Evolutionary conservation across 2,113 vertebrate species (phyloP), one percentile per base, ranked within the genome.

Genomic region (Caranx melampygus): DNA sequence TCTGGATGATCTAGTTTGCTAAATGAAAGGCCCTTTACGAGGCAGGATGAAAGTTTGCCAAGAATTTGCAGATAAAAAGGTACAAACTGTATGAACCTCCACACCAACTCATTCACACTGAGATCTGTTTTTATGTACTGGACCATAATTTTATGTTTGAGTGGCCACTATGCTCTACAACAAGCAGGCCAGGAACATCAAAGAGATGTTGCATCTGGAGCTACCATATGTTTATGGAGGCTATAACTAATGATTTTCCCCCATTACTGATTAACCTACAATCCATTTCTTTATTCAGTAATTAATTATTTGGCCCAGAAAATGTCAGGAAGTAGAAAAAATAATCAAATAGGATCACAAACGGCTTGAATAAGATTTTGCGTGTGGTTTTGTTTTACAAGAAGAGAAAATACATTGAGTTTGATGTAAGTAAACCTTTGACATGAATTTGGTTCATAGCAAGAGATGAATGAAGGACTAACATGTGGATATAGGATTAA

Each of bases 11-110:
- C 44, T 47, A 1, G 60, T 61, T 13, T 55, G 21, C 45, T 40
- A 60, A 34, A 37, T 35, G 58, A 16, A 75, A 31, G 69, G 37
- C 18, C 5, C n/a, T 68, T n/a, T 68, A 68, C 26, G 1, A 42
- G 26, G 73, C 20, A 64, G 31, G 21, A 42, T 10, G 42, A 16
- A 15, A 40, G 35, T 62, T 59, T 84, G 80, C 75, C 45, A 11
- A 74, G 81, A 87, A 87, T 67, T 5, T 8, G 3, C 42, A 42
- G 52, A 62, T 67, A 33, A 52, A 77, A 74, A 35, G 47, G 35
- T 21, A 55, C 37, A 69, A 0, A 42, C 49, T 59, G 33, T 54
- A 40, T 61, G 26, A 60, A 26, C 15, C 59, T 12, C 18, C 6
- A 26, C 14, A 16, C 16, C 42, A 62, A 20, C 4, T 13, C 26